Evolutionary conservation across 2,113 vertebrate genomes (phyloP).

Genomic region (Morone chrysops): DNA sequence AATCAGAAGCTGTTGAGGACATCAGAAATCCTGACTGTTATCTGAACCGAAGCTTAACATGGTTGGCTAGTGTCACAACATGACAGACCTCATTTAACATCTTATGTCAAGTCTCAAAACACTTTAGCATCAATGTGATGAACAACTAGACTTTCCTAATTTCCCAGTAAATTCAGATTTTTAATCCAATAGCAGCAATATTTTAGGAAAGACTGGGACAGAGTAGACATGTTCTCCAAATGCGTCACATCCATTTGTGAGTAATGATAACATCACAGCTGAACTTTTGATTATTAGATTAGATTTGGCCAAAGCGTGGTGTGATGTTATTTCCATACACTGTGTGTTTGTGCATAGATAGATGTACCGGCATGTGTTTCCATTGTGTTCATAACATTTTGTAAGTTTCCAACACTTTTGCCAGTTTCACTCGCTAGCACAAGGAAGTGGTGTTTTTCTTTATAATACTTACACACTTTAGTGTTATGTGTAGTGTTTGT

Average conservation of each 20-base stretch:
- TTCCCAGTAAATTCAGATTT: constrained; percentile 21
- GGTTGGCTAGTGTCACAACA: background rate
- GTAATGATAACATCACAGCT: constrained; percentile 66
- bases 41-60: background rate
- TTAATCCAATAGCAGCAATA: constrained; percentile 65
- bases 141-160: constrained; percentile 15
- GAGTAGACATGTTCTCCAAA: constrained; percentile 59
- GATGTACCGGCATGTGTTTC: constrained; percentile 2
- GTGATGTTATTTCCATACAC: constrained; percentile 45
- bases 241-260: constrained; percentile 73
- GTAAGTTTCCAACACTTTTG: constrained; percentile 20
- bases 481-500: background rate
- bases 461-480: background rate
- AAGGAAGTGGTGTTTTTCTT: background rate
- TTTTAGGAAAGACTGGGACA: constrained; percentile 9
- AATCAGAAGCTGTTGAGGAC: constrained; percentile 26
- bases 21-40: constrained; percentile 4
- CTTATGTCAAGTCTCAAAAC: background rate
- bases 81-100: background rate
- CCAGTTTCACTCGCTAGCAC: background rate
- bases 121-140: background rate
- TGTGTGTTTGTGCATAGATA: constrained; percentile 40
- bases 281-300: constrained; percentile 70
- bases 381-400: constrained; percentile 5
- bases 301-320: constrained; percentile 42